Percentiles rank a stretch among this genome's conserved stretches.
phyloP scores from a whole-genome alignment of 2,888 invertebrate genomes.

The Macaria notata region DNA sequence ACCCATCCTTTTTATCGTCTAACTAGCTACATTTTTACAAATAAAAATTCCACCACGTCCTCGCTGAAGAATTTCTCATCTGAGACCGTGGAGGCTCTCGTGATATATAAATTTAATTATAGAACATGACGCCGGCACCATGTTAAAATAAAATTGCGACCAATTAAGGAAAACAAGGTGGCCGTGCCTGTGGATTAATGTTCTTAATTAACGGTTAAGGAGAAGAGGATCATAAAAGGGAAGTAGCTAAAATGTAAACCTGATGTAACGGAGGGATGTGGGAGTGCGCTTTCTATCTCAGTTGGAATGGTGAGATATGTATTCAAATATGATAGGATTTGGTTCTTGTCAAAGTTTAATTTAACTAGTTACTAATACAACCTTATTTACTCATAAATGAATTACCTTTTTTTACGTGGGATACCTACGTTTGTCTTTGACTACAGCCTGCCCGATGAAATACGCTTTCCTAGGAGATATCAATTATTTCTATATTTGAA shows the following conservation, averaged over 20 bases:
- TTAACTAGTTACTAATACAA: too few species aligned
- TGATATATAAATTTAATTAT: conserved; percentile 61
- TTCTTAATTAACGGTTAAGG: conserved; percentile 75
- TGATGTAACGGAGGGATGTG: conserved; percentile 26
- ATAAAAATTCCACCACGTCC: conserved; percentile 22
- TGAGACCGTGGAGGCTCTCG: conserved; percentile 35
- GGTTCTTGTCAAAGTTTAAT: too few species aligned
- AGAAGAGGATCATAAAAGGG: conserved; percentile 62
- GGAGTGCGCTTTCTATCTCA: conserved; percentile 5
- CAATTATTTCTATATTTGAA: too few species aligned
- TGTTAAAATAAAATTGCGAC: conserved; percentile 72
- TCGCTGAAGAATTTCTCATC: conserved; percentile 27
- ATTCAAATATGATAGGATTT: too few species aligned
- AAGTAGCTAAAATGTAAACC: conserved; percentile 51
- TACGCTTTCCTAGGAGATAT: too few species aligned
- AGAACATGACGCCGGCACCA: conserved; percentile 58
- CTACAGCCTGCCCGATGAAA: too few species aligned
- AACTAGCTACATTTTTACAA: conserved; percentile 17
- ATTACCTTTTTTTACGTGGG: too few species aligned
- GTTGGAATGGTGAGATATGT: neutral
- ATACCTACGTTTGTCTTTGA: too few species aligned
- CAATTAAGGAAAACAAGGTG: conserved; percentile 78
- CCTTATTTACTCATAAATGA: too few species aligned
- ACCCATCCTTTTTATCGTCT: too few species aligned
- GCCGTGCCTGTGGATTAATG: conserved; percentile 75